Evolutionary conservation across 1,140 invertebrate species (phyloP), one percentile per base, ranked within the genome.

Genomic region (Sinonovacula constricta): DNA sequence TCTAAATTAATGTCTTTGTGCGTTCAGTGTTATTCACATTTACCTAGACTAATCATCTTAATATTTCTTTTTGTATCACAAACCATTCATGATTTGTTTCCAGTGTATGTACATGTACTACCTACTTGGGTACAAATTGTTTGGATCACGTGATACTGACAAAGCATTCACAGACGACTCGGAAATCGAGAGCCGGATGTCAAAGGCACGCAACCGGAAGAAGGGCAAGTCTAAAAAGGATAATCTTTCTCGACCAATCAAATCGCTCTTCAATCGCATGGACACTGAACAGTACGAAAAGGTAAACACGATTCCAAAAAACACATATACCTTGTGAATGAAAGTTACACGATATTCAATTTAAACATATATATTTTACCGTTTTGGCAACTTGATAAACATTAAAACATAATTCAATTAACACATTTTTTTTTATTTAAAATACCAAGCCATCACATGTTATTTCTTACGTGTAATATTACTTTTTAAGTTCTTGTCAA

Each of bases 51-150:
- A n/a, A n/a, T n/a, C n/a, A n/a, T n/a, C n/a, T n/a, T n/a, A n/a
- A n/a, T n/a, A n/a, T n/a, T n/a, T n/a, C n/a, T n/a, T n/a, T n/a
- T n/a, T n/a, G n/a, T n/a, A n/a, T n/a, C n/a, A n/a, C n/a, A n/a
- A n/a, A n/a, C n/a, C n/a, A n/a, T 28, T 30, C 15, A 22, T 51
- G 12, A 22, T 36, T 67, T 45, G 69, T 28, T 82, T 83, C 49
- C 59, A 92, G 92, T 91, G 92, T 15, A 94, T 94, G 93, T 94
- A 94, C 87, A 93, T 94, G 92, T 94, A 94, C 83, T 94, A 94
- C 85, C 84, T 94, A 14, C 91, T 94, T 4, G 93, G 93, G 0
- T 92, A 92, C 82, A 87, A 91, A n/a, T 88, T 94, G 24, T 92
- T 93, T 85, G 90, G 89, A 22, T 80, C 79, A 18, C 72, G 81